phyloP scores from a whole-genome alignment of 2,113 vertebrate species.

The Arvicanthis niloticus region DNA sequence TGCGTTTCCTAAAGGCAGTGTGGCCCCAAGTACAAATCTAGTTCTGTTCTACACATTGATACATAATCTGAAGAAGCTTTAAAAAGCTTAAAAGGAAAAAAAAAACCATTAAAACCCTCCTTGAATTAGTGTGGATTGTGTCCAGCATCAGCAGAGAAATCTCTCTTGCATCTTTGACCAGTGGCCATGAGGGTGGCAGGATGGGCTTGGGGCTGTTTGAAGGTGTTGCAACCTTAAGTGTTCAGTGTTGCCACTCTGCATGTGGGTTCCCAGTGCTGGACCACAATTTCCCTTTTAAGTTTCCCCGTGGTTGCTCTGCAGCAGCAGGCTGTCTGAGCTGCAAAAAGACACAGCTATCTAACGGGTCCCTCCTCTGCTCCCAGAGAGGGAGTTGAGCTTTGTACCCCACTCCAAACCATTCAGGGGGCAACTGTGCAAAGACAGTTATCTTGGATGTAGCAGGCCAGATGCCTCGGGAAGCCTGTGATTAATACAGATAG shows the following conservation, averaged over 20 bases:
- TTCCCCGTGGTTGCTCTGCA: slow-evolving; percentile 22
- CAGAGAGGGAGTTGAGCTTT: neutral
- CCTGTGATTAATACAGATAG: neutral
- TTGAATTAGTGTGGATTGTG: neutral
- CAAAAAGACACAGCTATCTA: neutral
- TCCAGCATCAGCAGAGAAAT: neutral
- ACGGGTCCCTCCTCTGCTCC: neutral
- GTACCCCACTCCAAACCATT: neutral
- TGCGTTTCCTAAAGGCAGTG: neutral
- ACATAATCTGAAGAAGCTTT: neutral
- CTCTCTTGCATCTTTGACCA: neutral
- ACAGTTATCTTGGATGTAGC: neutral
- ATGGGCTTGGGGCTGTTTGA: neutral
- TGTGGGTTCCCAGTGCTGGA: neutral
- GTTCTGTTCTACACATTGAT: neutral
- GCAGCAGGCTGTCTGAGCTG: neutral
- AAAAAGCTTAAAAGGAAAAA: neutral
- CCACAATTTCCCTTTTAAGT: slow-evolving; percentile 72
- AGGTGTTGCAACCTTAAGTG: neutral
- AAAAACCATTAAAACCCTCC: neutral
- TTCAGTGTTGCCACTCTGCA: fast-evolving
- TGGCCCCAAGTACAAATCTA: neutral
- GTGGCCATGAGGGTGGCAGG: neutral
- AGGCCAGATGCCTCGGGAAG: neutral
- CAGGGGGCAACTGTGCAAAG: neutral